Evolutionary conservation across 2,797 vertebrate species (phyloP).

Genomic region (Sciurus vulgaris): DNA sequence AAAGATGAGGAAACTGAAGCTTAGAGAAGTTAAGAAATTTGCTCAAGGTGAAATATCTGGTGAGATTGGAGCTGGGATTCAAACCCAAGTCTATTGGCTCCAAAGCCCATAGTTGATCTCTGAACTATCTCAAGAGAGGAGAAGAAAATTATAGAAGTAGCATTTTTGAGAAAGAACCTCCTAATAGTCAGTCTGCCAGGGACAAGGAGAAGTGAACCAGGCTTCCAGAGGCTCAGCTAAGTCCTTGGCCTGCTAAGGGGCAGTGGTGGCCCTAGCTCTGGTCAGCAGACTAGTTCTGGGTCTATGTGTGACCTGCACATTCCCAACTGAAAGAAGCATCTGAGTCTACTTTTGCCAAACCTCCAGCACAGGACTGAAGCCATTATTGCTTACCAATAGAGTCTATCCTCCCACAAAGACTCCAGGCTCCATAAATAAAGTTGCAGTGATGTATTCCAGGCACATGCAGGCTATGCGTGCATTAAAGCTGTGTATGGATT

Average conservation of each 20-base stretch:
- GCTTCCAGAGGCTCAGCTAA: background rate
- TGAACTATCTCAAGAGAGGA: background rate
- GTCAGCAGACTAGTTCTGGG: background rate
- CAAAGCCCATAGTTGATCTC: background rate
- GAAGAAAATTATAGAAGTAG: slow-evolving; percentile 1
- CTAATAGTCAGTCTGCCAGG: background rate
- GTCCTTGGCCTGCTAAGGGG: background rate
- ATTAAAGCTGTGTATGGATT: slow-evolving; percentile 18
- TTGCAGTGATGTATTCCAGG: background rate
- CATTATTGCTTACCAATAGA: background rate
- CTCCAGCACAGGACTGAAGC: background rate
- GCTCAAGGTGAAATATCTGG: background rate
- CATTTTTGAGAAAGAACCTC: background rate
- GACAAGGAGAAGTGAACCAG: background rate
- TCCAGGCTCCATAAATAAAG: background rate
- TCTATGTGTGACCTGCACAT: background rate
- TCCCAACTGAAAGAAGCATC: background rate
- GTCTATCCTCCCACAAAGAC: background rate
- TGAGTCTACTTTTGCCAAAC: background rate
- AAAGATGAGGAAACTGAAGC: background rate
- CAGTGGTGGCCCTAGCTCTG: background rate
- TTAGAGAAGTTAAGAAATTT: slow-evolving; percentile 24
- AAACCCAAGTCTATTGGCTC: background rate
- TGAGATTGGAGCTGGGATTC: background rate
- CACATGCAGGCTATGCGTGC: background rate